Base-by-base conservation (phyloP, 2,113 vertebrate species). In the Garra rufa region DNA sequence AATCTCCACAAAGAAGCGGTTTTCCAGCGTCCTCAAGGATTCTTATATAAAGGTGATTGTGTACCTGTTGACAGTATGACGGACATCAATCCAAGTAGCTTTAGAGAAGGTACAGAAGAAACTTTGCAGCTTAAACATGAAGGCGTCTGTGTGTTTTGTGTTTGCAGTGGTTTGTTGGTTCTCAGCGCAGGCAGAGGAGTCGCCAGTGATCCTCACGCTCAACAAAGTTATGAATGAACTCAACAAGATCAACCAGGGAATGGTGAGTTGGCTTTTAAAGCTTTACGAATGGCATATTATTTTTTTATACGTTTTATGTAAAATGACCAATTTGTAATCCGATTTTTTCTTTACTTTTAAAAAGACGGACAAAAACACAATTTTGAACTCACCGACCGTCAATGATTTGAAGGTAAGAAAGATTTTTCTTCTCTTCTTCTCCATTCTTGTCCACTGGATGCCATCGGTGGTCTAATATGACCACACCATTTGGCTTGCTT, bases 41-140 rank as follows among this genome's bases (percentile, higher is more conserved):
- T 93, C 89, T 92, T 97, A 98, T 96, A 99, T 96, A 98, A 96
- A 96, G 96, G 95, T 94, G 91, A 63, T 78, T 44, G 81, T 90
- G 88, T 89, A 92, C 91, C 93, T 90, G 89, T 92, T 57, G 89
- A 34, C 84, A 85, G 81, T 81, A 85, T 81, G 84, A 88, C 81
- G 75, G 67, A 71, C 77, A 81, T 34, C 17, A 75, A 69, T 82
- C 90, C 90, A 91, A 89, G 90, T 63, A 4, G 83, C 84, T 89
- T 89, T 92, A 74, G 55, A 69, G 41, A 43, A 75, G 92, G 50
- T 83, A 76, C 34, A 41, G 79, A 26, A 63, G 48, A 83, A 50
- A 83, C 59, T 17, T 73, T 21, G n/a, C 71, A 7, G 17, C 41
- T 75, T 38, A 28, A 90, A 85, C 24, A 94, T 93, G 92, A 93